Base-by-base conservation (phyloP, 2,113 vertebrate species). In the Percopsis transmontana region DNA sequence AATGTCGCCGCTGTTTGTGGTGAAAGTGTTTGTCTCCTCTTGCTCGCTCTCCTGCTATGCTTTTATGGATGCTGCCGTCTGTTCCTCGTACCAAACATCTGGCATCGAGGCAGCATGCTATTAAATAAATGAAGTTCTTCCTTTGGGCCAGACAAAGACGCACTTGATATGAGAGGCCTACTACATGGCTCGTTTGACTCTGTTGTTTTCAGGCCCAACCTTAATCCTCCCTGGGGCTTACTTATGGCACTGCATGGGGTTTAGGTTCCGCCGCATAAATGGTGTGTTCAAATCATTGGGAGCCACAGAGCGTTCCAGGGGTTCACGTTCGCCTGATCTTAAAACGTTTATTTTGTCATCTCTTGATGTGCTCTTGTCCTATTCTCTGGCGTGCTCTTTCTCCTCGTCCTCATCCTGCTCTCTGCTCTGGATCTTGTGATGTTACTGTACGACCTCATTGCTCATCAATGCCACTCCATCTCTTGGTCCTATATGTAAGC, bases 71-170 rank as follows among this genome's bases (percentile, higher is more conserved):
- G 53, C 80, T 41, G 56, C 79, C 76, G 70, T 83, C 82, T 86
- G 80, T 85, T 88, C 80, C 68, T 72, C 41, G 33, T 76, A 59
- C 78, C 48, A 24, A 83, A 75, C 8, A 61, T 80, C 62, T 66
- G 68, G 68, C 74, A 69, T 74, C 54, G 60, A 69, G 79, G 58
- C 48, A 57, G 66, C 67, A 61, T 68, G 79, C 83, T 91, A 80
- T 87, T 92, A 89, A 90, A 90, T 91, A 89, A 91, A 88, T 91
- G 74, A 91, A 85, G 45, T 64, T 77, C 74, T 75, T 84, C 79
- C 70, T 70, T 76, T 68, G 76, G 74, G 74, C 77, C 65, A 61
- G 70, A 82, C 80, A 86, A 77, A 85, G 84, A 57, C 62, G 53
- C 66, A 27, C 0, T 50, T 45, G 80, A 86, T 86, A 77, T 74